Percentiles rank a stretch among this genome's conserved stretches.
Conservation (phyloP, 1,140 invertebrate genomes). For the Drosophila setifemur region DNA sequence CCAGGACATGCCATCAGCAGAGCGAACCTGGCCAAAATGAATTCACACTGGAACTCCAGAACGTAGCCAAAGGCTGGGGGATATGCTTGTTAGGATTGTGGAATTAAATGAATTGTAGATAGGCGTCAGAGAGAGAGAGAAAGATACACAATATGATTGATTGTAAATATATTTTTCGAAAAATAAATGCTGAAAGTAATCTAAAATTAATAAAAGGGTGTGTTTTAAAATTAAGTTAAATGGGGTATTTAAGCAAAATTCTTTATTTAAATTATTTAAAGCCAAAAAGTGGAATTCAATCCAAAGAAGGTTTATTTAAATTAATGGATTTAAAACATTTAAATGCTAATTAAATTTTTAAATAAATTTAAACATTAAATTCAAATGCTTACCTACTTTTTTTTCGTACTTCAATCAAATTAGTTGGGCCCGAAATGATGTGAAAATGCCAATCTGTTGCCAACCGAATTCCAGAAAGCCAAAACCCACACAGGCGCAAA, state of each 20-base stretch:
- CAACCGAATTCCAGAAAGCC: conserved; percentile 10
- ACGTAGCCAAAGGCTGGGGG: conserved; percentile 15
- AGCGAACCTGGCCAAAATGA: conserved; percentile 90
- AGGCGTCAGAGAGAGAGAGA: neutral
- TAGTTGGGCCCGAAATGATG: too few relatives aligned
- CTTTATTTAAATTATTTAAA: too few relatives aligned
- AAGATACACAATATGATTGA: neutral
- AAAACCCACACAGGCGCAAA: conserved; percentile 47
- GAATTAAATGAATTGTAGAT: conserved; percentile 14
- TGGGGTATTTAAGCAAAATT: too few relatives aligned
- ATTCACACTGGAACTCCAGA: conserved; percentile 32
- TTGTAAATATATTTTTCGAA: conserved; percentile 22
- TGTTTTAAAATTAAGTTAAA: too few relatives aligned
- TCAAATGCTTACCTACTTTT: too few relatives aligned
- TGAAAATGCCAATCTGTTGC: conserved; percentile 71
- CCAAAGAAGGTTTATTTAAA: too few relatives aligned
- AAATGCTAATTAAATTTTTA: neutral
- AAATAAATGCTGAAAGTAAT: conserved; percentile 20
- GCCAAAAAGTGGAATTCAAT: too few relatives aligned
- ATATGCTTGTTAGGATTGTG: neutral
- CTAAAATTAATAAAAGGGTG: too few relatives aligned
- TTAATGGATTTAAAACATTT: too few relatives aligned
- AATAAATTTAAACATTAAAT: too few relatives aligned
- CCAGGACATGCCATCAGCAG: conserved; percentile 93
- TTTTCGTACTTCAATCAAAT: too few relatives aligned